Evolutionary conservation across 2,888 invertebrate genomes (phyloP).

Genomic region (Eremobia ochroleuca): DNA sequence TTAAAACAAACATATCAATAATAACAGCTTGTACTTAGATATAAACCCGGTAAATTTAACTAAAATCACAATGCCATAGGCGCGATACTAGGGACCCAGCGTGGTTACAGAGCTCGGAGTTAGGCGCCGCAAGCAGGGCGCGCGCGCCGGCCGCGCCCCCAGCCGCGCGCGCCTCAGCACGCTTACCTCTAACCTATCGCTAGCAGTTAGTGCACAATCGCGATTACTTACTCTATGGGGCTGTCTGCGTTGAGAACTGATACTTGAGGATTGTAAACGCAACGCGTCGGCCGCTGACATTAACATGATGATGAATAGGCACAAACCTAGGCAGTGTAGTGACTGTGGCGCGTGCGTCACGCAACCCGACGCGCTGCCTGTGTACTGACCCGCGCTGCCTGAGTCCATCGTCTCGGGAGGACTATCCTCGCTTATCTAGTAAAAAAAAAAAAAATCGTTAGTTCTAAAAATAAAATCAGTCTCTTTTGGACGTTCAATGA

Average conservation of each 20-base stretch:
- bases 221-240: slow-evolving; percentile 79
- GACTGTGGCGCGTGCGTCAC: slow-evolving; percentile 80
- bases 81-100: slow-evolving; percentile 75
- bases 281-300: slow-evolving; percentile 80
- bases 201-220: slow-evolving; percentile 88
- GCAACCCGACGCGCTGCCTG: slow-evolving; percentile 79
- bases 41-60: slow-evolving; percentile 83
- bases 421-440: slow-evolving; percentile 87
- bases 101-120: slow-evolving; percentile 56
- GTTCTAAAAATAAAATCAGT: not conserved
- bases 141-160: slow-evolving; percentile 78
- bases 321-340: slow-evolving; percentile 90
- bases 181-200: slow-evolving; percentile 74
- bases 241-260: slow-evolving; percentile 74
- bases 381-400: slow-evolving; percentile 73
- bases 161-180: slow-evolving; percentile 33
- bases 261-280: slow-evolving; percentile 45
- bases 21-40: slow-evolving; percentile 87
- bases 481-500: slow-evolving; percentile 7
- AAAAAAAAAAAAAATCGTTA: slow-evolving; percentile 49
- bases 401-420: slow-evolving; percentile 71
- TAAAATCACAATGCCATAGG: slow-evolving; percentile 85
- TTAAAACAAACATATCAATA: slow-evolving; percentile 71
- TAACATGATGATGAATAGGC: slow-evolving; percentile 85
- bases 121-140: slow-evolving; percentile 79